A percentile compares a stretch with the other conserved stretches of the same genome.
Conservation (phyloP, 53 echinoderm and acorn worm genomes). For the Actinopyga echinites region DNA sequence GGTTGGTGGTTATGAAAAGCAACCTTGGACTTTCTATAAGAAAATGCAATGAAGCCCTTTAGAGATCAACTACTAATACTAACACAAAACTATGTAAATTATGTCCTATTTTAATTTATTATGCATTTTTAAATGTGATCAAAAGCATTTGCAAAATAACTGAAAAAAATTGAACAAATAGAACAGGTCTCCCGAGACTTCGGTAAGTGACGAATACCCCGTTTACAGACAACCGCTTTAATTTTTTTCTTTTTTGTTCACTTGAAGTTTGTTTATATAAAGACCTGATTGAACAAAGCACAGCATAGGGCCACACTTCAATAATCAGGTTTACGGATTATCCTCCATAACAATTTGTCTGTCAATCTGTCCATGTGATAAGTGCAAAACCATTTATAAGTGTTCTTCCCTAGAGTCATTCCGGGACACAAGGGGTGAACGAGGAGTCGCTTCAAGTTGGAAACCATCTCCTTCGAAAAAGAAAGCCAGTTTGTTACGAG, state of each 20-base stretch:
- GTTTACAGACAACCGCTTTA: background rate
- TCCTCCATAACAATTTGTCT: background rate
- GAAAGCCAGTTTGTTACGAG: too few species aligned
- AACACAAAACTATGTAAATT: too few species aligned
- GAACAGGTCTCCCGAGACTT: background rate
- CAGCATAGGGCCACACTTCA: background rate
- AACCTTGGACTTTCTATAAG: too few species aligned
- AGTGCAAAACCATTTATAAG: background rate
- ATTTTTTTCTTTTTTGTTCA: background rate
- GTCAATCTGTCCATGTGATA: background rate
- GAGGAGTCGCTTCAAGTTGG: background rate
- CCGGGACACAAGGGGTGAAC: background rate
- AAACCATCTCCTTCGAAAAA: background rate
- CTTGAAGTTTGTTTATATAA: background rate
- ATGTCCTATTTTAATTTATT: too few species aligned
- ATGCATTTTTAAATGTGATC: too few species aligned
- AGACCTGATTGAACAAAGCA: background rate
- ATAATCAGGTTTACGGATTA: conserved; percentile 13
- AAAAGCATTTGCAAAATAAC: too few species aligned
- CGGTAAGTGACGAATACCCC: background rate
- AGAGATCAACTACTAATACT: too few species aligned
- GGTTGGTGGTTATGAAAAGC: too few species aligned
- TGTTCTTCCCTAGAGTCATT: too few species aligned
- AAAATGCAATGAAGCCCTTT: too few species aligned
- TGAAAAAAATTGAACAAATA: background rate